Evolutionary conservation across 2,113 vertebrate genomes (phyloP).

Genomic region (Paracanthobrama guichenoti): DNA sequence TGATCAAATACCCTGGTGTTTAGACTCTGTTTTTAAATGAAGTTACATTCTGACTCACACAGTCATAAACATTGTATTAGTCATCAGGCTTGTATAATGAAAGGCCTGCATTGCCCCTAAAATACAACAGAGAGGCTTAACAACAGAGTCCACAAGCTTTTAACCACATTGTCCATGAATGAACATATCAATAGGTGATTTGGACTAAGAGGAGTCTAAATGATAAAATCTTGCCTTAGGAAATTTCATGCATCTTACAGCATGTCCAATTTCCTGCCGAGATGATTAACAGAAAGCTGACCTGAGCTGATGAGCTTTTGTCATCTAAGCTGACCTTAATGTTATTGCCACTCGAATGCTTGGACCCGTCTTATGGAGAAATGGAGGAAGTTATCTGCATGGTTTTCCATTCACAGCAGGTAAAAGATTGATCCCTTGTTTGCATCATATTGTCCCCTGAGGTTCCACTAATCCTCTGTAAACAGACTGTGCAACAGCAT

Average conservation of each 20-base stretch:
- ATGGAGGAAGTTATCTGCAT: slow-evolving; percentile 25
- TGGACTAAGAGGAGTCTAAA: background rate
- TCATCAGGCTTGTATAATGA: slow-evolving; percentile 19
- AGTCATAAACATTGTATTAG: slow-evolving; percentile 29
- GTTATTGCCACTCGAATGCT: slow-evolving; percentile 21
- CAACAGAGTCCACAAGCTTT: background rate
- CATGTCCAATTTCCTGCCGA: background rate
- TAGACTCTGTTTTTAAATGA: background rate
- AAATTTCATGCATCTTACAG: background rate
- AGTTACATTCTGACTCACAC: background rate
- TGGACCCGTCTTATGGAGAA: background rate
- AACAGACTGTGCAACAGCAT: slow-evolving; percentile 44
- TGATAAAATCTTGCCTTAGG: background rate
- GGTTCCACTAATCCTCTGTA: slow-evolving; percentile 53
- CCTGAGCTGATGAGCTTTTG: background rate
- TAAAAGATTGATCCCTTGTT: slow-evolving; percentile 54
- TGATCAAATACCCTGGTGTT: background rate
- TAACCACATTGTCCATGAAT: background rate
- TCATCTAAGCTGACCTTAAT: slow-evolving; percentile 26
- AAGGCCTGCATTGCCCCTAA: background rate
- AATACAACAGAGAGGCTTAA: background rate
- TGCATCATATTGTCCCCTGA: slow-evolving; percentile 56
- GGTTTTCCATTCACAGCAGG: slow-evolving; percentile 49
- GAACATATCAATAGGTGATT: background rate
- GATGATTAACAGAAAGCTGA: slow-evolving; percentile 1